A percentile compares a stretch with the other conserved stretches of the same genome.
These are phyloP conservation scores for Atherinomorus stipes DNA, from an alignment of 2,113 vertebrate species.

Conservation along the genomic window DNA sequence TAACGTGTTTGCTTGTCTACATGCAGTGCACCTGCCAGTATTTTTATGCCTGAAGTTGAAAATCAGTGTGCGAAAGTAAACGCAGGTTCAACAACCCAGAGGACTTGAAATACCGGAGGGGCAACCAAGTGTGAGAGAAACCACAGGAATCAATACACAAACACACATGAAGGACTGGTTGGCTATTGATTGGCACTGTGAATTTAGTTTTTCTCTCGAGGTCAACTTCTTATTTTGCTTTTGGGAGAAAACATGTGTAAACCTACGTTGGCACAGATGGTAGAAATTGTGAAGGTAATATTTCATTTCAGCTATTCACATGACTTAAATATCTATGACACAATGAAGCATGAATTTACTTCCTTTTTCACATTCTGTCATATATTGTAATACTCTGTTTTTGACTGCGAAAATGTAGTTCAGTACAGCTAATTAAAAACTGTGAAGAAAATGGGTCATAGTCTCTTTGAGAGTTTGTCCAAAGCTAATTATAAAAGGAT, in stretches of 20 bases:
- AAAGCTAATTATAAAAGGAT: conserved; percentile 67
- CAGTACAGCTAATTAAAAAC: conserved; percentile 72
- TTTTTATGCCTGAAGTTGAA: conserved; percentile 32
- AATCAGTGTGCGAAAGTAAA: conserved; percentile 40
- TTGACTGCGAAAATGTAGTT: conserved; percentile 59
- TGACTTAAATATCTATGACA: conserved; percentile 2
- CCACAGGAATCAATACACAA: conserved; percentile 52
- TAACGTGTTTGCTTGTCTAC: neutral
- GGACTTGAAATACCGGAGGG: conserved; percentile 45
- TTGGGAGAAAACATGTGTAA: conserved; percentile 31
- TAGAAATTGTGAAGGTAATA: conserved; percentile 29
- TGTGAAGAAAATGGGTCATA: conserved; percentile 70
- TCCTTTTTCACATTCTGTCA: too few relatives aligned
- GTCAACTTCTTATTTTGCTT: conserved; percentile 42
- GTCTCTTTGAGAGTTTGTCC: conserved; percentile 52
- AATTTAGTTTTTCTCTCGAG: conserved; percentile 18
- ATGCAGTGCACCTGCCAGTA: neutral
- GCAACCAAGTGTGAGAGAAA: conserved; percentile 47
- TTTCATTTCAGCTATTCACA: conserved; percentile 33
- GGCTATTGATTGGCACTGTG: conserved; percentile 35
- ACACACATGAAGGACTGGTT: conserved; percentile 28
- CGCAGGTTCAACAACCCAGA: conserved; percentile 41
- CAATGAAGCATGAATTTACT: conserved; percentile 9
- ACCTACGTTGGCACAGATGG: conserved; percentile 14
- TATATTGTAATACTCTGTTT: neutral